Conservation (phyloP, 2,113 vertebrate genomes). For the Oreochromis niloticus region DNA sequence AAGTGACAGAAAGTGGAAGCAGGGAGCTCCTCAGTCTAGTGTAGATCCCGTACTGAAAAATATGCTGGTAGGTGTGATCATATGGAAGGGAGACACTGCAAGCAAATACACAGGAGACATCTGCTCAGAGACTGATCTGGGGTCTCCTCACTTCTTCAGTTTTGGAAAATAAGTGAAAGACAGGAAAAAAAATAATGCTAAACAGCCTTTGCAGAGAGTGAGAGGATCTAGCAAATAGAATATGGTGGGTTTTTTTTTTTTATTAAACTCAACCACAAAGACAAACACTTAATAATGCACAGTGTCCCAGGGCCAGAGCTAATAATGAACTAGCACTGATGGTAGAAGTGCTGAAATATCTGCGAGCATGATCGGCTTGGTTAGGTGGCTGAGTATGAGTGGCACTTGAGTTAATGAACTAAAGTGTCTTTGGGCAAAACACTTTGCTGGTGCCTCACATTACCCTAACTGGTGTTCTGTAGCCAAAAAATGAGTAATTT, state of each 20-base stretch:
- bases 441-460: background rate
- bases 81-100: constrained; percentile 67
- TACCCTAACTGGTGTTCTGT: background rate
- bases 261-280: background rate
- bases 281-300: background rate
- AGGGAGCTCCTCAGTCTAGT: constrained; percentile 59
- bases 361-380: background rate
- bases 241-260: background rate
- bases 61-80: constrained; percentile 69
- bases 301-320: background rate
- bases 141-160: background rate
- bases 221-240: background rate
- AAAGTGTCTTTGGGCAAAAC: background rate
- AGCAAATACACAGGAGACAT: background rate
- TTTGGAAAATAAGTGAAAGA: background rate
- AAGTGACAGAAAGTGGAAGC: constrained; percentile 64
- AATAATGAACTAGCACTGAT: background rate
- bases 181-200: background rate
- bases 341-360: background rate
- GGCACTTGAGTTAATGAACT: background rate
- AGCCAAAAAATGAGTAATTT: background rate
- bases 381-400: background rate
- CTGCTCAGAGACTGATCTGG: background rate
- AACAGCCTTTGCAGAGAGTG: background rate
- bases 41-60: constrained; percentile 66